A percentile compares a stretch with the other conserved stretches of the same genome.
These are phyloP conservation scores for Euglossa dilemma DNA, from an alignment of 1,140 invertebrate species.

Conservation along the genomic window DNA sequence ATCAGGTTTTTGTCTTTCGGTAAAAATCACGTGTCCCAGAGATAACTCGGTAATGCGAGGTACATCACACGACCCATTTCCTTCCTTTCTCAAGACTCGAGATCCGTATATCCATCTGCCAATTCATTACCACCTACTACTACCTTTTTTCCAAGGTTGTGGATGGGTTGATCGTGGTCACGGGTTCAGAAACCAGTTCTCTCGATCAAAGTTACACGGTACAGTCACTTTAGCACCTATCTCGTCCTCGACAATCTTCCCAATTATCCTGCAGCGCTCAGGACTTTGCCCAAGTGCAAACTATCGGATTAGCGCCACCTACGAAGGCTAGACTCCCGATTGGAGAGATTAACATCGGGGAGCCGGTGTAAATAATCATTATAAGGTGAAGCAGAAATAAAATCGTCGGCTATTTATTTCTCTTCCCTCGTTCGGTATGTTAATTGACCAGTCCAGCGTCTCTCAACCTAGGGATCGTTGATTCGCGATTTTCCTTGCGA, in stretches of 20 bases:
- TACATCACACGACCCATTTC: too few species aligned
- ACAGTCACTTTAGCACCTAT: slow-evolving; percentile 27
- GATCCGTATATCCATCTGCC: too few species aligned
- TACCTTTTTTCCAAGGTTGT: not conserved
- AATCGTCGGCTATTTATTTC: not conserved
- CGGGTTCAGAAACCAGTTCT: not conserved
- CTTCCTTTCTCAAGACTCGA: too few species aligned
- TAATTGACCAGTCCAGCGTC: not conserved
- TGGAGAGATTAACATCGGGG: slow-evolving; percentile 21
- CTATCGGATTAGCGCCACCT: slow-evolving; percentile 29
- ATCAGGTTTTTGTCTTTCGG: too few species aligned
- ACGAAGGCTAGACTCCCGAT: slow-evolving; percentile 7
- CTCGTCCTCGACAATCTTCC: slow-evolving; percentile 8
- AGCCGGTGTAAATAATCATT: slow-evolving; percentile 12
- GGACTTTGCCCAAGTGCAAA: slow-evolving; percentile 35
- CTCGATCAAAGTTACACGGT: slow-evolving; percentile 25
- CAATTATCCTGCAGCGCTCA: slow-evolving; percentile 37
- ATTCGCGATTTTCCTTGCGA: too few species aligned
- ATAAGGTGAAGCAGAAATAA: slow-evolving; percentile 14
- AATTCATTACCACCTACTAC: not conserved
- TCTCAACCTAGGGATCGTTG: too few species aligned
- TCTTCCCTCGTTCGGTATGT: not conserved
- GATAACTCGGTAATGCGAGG: too few species aligned
- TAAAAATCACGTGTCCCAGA: too few species aligned
- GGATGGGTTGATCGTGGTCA: not conserved